These are phyloP conservation scores for Drosophila varians DNA, from an alignment of 1,140 invertebrate genomes.

Conservation along the genomic window DNA sequence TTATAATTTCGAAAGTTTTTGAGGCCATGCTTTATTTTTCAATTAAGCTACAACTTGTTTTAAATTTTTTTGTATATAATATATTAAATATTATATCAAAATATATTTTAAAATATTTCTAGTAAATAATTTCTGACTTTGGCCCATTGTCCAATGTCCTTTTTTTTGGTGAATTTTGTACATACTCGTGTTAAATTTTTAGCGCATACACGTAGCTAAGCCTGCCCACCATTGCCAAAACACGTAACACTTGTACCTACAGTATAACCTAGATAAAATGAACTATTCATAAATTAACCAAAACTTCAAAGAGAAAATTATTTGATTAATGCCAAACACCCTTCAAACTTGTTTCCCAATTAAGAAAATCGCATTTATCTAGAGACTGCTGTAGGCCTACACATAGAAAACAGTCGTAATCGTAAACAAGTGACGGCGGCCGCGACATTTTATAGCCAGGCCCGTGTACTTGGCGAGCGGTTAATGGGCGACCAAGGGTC, in stretches of 20 bases:
- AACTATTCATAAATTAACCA: neutral
- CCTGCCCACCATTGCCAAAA: slow-evolving; percentile 18
- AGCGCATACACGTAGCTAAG: slow-evolving; percentile 33
- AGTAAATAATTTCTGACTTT: neutral
- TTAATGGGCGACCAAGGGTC: slow-evolving; percentile 29
- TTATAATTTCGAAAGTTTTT: neutral
- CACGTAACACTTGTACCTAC: slow-evolving; percentile 19
- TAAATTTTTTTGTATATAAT: neutral
- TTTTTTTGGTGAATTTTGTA: slow-evolving; percentile 52
- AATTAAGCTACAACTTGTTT: neutral
- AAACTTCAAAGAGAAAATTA: too few species aligned
- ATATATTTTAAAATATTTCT: neutral
- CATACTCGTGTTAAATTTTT: slow-evolving; percentile 40
- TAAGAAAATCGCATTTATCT: neutral
- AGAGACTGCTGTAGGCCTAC: neutral
- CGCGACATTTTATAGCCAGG: slow-evolving; percentile 69
- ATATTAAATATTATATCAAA: neutral
- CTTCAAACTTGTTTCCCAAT: too few species aligned
- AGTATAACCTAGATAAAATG: neutral
- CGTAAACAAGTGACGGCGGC: slow-evolving; percentile 71
- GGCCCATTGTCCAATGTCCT: slow-evolving; percentile 8
- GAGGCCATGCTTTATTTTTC: neutral
- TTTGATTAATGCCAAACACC: neutral
- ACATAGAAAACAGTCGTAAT: slow-evolving; percentile 53
- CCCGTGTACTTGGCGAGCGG: slow-evolving; percentile 14